Evolutionary conservation across 1,140 invertebrate genomes (phyloP).

Genomic region (Elymnias hypermnestra): DNA sequence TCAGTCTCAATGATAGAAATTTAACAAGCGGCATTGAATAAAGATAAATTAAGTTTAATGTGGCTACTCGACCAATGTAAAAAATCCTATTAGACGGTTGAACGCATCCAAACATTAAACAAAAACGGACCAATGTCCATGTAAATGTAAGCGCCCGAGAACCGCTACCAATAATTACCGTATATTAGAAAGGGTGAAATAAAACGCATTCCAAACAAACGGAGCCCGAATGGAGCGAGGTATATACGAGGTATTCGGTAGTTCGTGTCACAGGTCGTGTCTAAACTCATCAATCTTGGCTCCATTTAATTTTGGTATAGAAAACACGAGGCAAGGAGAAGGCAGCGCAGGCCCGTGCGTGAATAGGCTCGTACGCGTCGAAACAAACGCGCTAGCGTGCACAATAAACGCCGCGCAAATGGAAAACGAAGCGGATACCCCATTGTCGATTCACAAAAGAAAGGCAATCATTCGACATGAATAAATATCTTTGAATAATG

Average conservation of each 20-base stretch:
- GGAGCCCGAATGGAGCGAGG: constrained; percentile 11
- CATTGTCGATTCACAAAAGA: constrained; percentile 71
- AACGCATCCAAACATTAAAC: constrained; percentile 49
- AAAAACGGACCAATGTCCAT: constrained; percentile 33
- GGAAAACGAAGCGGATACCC: constrained; percentile 50
- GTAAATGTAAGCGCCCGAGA: constrained; percentile 17
- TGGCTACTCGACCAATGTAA: constrained; percentile 37
- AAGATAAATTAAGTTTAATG: constrained; percentile 52
- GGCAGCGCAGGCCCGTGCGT: constrained; percentile 24
- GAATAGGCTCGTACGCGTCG: constrained; percentile 37
- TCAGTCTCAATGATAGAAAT: constrained; percentile 31
- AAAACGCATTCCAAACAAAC: constrained; percentile 59
- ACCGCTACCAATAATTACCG: constrained; percentile 58
- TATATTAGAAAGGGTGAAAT: constrained; percentile 61
- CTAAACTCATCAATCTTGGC: constrained; percentile 70
- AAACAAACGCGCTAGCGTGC: constrained; percentile 56
- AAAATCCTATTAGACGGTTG: constrained; percentile 59
- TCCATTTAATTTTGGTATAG: constrained; percentile 66
- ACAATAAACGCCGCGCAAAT: constrained; percentile 63
- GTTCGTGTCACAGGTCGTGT: constrained; percentile 71
- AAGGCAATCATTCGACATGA: constrained; percentile 74
- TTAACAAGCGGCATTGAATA: constrained; percentile 26
- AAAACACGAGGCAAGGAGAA: constrained; percentile 26
- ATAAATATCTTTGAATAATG: constrained; percentile 75
- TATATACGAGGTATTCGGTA: constrained; percentile 54